Percentiles rank a stretch among this genome's conserved stretches.
phyloP scores from a whole-genome alignment of 2,797 vertebrate species.

The Lerista edwardsae region DNA sequence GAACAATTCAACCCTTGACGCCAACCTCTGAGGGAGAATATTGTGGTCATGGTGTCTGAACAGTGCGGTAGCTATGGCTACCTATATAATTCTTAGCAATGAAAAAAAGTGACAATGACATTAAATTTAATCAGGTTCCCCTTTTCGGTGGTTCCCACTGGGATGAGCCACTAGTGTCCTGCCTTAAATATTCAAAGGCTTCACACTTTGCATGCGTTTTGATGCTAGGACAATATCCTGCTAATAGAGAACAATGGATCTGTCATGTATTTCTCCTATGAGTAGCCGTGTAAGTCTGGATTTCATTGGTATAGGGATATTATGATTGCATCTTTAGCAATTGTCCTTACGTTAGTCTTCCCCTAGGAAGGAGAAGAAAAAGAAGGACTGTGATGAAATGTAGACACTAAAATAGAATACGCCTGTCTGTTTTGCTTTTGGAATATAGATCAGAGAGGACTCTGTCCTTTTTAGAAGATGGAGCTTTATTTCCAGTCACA shows the following conservation, averaged over 20 bases:
- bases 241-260: slow-evolving; percentile 84
- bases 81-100: slow-evolving; percentile 94
- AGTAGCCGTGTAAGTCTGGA: slow-evolving; percentile 76
- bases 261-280: slow-evolving; percentile 81
- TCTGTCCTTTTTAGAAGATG: slow-evolving; percentile 66
- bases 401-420: slow-evolving; percentile 69
- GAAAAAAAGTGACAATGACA: slow-evolving; percentile 95
- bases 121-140: slow-evolving; percentile 98
- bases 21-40: slow-evolving; percentile 83
- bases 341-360: slow-evolving; percentile 75
- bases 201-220: slow-evolving; percentile 83
- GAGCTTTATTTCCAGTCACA: slow-evolving; percentile 74
- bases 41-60: slow-evolving; percentile 95
- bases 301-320: slow-evolving; percentile 74
- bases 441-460: slow-evolving; percentile 68
- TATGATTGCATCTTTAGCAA: slow-evolving; percentile 69
- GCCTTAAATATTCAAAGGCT: slow-evolving; percentile 86
- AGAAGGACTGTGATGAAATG: slow-evolving; percentile 65
- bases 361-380: slow-evolving; percentile 66
- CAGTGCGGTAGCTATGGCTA: slow-evolving; percentile 93
- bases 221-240: slow-evolving; percentile 82
- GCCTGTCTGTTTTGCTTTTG: slow-evolving; percentile 71
- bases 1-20: slow-evolving; percentile 82
- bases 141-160: slow-evolving; percentile 92
- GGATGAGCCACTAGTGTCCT: slow-evolving; percentile 85